Evolutionary conservation across 2,797 vertebrate species (phyloP).

Genomic region (Pseudotriccus pelzelni): DNA sequence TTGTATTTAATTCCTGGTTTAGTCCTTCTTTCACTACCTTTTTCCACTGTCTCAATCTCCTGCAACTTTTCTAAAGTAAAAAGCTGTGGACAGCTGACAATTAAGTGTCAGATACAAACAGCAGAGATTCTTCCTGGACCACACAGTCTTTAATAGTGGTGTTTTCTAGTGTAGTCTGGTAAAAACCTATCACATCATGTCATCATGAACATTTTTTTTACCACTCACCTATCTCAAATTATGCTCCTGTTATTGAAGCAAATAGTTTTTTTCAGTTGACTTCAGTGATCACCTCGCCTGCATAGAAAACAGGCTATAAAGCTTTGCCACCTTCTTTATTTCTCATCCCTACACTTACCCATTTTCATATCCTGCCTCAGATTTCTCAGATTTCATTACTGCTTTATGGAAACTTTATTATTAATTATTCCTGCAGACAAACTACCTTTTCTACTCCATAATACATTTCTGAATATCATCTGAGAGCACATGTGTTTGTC

Average conservation of each 20-base stretch:
- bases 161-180: neutral
- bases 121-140: neutral
- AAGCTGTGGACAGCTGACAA: neutral
- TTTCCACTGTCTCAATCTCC: neutral
- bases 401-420: neutral
- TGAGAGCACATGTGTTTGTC: accelerated
- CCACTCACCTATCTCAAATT: neutral
- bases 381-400: neutral
- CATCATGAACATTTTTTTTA: neutral
- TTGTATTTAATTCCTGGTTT: neutral
- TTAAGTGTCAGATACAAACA: neutral
- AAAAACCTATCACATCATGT: neutral
- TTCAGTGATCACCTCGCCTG: neutral
- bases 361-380: neutral
- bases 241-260: neutral
- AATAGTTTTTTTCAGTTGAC: neutral
- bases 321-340: neutral
- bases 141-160: neutral
- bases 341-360: neutral
- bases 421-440: neutral
- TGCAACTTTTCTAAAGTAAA: neutral
- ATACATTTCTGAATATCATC: neutral
- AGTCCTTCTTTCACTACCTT: neutral
- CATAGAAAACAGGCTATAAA: neutral
- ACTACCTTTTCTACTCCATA: neutral